phyloP scores from a whole-genome alignment of 1,140 invertebrate species.

The Zaprionus tsacasi region DNA sequence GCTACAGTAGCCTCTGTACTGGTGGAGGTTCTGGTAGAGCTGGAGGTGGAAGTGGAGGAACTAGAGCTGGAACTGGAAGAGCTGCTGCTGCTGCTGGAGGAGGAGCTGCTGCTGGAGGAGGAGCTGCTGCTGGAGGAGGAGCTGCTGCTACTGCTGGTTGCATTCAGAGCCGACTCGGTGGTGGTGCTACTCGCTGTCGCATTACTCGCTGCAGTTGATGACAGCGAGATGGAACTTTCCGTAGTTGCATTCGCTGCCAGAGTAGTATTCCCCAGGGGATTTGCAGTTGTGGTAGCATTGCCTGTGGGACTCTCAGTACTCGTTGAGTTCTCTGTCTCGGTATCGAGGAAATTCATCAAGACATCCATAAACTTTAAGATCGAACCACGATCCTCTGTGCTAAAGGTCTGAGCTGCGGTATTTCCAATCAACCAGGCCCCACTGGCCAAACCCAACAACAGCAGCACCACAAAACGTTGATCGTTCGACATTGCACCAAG shows the following conservation, averaged over 20 bases:
- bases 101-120: neutral
- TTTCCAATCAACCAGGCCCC: slow-evolving; percentile 1
- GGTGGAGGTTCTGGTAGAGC: neutral
- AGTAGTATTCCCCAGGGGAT: slow-evolving; percentile 30
- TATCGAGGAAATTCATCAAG: slow-evolving; percentile 58
- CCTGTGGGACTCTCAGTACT: slow-evolving; percentile 13
- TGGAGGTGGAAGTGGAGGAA: neutral
- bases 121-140: neutral
- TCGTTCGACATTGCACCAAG: slow-evolving; percentile 22
- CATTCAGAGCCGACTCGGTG: neutral
- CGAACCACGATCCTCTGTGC: slow-evolving; percentile 53
- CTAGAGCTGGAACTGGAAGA: slow-evolving; percentile 5
- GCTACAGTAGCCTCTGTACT: neutral
- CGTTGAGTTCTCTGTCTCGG: slow-evolving; percentile 43
- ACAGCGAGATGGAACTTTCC: slow-evolving; percentile 5
- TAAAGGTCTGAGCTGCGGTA: slow-evolving; percentile 50
- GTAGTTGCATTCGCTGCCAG: slow-evolving; percentile 8
- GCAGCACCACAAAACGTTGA: slow-evolving; percentile 38
- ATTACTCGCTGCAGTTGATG: slow-evolving; percentile 16
- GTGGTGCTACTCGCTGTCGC: slow-evolving; percentile 20
- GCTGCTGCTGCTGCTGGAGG: neutral
- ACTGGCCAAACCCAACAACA: slow-evolving; percentile 29
- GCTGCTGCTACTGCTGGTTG: slow-evolving; percentile 4
- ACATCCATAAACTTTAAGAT: slow-evolving; percentile 65
- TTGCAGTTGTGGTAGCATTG: neutral